Conservation (phyloP, 2,797 vertebrate species). For the Odontamblyopus lacepedii region DNA sequence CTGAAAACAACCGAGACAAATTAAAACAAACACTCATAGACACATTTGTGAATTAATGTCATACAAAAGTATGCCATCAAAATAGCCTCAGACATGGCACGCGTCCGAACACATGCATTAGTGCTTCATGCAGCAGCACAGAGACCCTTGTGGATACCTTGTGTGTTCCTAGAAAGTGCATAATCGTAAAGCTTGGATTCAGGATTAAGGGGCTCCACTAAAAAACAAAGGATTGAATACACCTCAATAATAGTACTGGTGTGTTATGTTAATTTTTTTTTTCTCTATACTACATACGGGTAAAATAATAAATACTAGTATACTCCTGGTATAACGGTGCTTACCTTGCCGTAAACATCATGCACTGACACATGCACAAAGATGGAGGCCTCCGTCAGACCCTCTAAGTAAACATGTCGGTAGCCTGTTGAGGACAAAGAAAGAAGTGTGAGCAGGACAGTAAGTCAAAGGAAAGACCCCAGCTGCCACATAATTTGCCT, state of each 20-base stretch:
- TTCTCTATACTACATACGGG: not conserved
- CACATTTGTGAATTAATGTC: slow-evolving; percentile 23
- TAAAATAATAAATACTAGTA: not conserved
- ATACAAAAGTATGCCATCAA: slow-evolving; percentile 36
- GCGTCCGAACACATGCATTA: slow-evolving; percentile 71
- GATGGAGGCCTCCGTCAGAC: slow-evolving; percentile 94
- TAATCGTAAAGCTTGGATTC: slow-evolving; percentile 99
- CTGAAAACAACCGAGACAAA: not conserved
- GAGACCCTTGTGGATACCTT: slow-evolving; percentile 84
- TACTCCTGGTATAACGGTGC: slow-evolving; percentile 11
- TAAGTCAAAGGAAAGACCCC: slow-evolving; percentile 23
- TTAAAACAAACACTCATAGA: slow-evolving; percentile 19
- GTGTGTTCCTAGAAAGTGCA: slow-evolving; percentile 98
- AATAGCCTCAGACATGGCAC: slow-evolving; percentile 37
- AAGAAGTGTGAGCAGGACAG: slow-evolving; percentile 13
- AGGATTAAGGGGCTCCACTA: slow-evolving; percentile 99
- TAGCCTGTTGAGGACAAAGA: slow-evolving; percentile 81
- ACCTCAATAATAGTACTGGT: slow-evolving; percentile 48
- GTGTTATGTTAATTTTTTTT: slow-evolving; percentile 23
- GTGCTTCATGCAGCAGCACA: slow-evolving; percentile 79
- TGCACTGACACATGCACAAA: slow-evolving; percentile 96
- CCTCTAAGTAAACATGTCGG: slow-evolving; percentile 95
- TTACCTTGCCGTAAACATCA: slow-evolving; percentile 96
- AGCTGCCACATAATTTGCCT: slow-evolving; percentile 27
- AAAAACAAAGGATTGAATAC: slow-evolving; percentile 77